phyloP scores from a whole-genome alignment of 2,888 invertebrate genomes.

The Conomelus anceps region DNA sequence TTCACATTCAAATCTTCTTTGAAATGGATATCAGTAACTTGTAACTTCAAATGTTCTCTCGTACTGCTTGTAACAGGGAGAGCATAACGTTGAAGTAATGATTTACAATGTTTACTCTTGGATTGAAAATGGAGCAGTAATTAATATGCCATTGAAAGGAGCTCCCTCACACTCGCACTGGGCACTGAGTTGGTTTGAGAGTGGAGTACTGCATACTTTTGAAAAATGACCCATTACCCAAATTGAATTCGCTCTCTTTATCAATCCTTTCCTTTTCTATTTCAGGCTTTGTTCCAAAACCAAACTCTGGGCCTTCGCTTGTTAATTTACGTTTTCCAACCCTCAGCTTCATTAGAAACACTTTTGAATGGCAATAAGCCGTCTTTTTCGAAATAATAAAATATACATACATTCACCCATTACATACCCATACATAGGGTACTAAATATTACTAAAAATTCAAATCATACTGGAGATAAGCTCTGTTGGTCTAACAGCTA shows the following conservation, averaged over 20 bases:
- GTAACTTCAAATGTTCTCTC: too few relatives aligned
- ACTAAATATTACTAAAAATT: too few relatives aligned
- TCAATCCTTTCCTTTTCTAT: background rate
- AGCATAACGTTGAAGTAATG: background rate
- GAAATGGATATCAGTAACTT: background rate
- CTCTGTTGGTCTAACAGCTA: too few relatives aligned
- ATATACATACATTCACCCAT: too few relatives aligned
- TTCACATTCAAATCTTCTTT: background rate
- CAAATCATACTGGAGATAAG: too few relatives aligned
- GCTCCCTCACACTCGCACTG: background rate
- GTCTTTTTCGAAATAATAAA: background rate
- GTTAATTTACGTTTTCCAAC: background rate
- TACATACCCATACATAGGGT: too few relatives aligned
- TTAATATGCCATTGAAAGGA: background rate
- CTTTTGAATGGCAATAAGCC: background rate
- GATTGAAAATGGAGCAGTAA: background rate
- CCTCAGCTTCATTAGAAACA: background rate
- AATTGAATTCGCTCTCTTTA: background rate
- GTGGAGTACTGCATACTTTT: background rate
- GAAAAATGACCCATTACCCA: background rate
- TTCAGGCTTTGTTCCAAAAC: background rate
- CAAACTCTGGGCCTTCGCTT: background rate
- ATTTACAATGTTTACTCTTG: background rate
- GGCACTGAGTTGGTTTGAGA: too few relatives aligned
- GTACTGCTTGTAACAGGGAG: background rate